These are phyloP conservation scores for Strix uralensis DNA, from an alignment of 2,113 vertebrate genomes.

Conservation along the genomic window DNA sequence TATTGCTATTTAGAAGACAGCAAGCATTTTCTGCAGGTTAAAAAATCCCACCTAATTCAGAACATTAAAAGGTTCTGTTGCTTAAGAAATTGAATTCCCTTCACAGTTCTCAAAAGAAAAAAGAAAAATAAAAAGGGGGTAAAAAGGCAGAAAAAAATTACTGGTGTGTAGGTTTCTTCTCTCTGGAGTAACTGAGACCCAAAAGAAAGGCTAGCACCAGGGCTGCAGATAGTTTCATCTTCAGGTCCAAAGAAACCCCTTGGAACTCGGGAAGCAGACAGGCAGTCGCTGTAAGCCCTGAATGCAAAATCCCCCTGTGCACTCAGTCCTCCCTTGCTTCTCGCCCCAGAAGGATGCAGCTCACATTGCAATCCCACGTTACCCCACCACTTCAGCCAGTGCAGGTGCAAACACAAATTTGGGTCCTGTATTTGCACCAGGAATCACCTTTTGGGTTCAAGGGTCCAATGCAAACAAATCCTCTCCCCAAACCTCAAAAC, in stretches of 20 bases:
- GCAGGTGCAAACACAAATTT: not conserved
- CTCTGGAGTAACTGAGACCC: not conserved
- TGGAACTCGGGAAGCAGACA: not conserved
- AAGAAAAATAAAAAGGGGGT: accelerated
- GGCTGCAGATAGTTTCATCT: not conserved
- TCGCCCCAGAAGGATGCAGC: not conserved
- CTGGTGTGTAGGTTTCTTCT: not conserved
- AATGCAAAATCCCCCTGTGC: no score
- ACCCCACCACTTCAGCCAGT: not conserved
- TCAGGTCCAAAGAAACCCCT: not conserved
- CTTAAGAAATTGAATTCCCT: not conserved
- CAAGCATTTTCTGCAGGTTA: not conserved
- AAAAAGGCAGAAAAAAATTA: not conserved
- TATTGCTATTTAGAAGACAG: not conserved
- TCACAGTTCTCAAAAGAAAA: not conserved
- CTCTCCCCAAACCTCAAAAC: not conserved
- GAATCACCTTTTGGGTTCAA: not conserved
- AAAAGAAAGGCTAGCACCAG: not conserved
- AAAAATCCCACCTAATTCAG: not conserved
- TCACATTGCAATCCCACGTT: no score
- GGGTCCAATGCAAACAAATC: not conserved
- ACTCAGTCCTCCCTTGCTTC: not conserved
- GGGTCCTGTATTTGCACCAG: not conserved
- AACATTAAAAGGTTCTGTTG: not conserved
- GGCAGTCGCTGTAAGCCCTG: not conserved